These are phyloP conservation scores for Phragmatobia fuliginosa DNA, from an alignment of 2,888 invertebrate species.

Conservation along the genomic window DNA sequence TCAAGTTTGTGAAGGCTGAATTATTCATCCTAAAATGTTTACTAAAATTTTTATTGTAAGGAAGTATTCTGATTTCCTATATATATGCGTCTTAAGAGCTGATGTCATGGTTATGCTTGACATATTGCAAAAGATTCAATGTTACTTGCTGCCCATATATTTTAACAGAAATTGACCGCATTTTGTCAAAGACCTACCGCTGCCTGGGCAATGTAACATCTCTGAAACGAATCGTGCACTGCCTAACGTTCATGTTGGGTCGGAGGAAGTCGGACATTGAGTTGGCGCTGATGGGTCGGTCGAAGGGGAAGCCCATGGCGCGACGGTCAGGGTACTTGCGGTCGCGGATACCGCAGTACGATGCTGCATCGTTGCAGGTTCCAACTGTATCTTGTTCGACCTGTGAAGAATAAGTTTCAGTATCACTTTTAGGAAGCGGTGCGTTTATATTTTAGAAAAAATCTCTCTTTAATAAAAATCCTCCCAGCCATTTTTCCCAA, in stretches of 20 bases:
- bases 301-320: conserved; percentile 93
- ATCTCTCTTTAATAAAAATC: not conserved
- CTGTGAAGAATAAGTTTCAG: conserved; percentile 55
- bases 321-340: conserved; percentile 89
- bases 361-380: conserved; percentile 88
- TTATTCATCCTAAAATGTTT: not conserved
- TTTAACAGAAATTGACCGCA: not conserved
- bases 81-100: not conserved
- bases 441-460: no score
- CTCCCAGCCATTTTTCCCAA: no score
- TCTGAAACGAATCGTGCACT: conserved; percentile 87
- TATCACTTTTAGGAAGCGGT: not conserved
- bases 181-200: conserved; percentile 40
- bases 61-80: no score
- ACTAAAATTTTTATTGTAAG: no score
- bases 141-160: no score
- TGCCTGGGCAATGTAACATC: conserved; percentile 79
- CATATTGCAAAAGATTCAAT: not conserved
- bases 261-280: conserved; percentile 90
- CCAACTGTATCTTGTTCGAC: conserved; percentile 85
- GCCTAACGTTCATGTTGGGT: conserved; percentile 90
- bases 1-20: no score
- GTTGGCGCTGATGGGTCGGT: conserved; percentile 88
- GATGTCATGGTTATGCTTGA: not conserved
- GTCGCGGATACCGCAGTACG: conserved; percentile 90